phyloP scores from a whole-genome alignment of 2,888 invertebrate genomes.

The Pheosia tremula region DNA sequence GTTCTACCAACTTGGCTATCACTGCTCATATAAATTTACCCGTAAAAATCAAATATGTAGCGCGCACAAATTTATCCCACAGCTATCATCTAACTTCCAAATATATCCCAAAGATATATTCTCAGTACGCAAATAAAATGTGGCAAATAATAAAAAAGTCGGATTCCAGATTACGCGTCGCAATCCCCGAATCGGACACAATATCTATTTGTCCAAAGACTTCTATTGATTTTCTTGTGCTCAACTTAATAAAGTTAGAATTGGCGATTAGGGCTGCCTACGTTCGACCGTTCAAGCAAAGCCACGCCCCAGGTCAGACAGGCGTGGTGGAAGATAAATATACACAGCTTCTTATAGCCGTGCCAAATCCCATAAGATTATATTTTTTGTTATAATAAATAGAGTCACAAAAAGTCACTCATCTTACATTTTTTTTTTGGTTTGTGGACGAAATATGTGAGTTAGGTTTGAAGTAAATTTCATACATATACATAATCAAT shows the following conservation, averaged over 20 bases:
- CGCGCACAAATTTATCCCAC: no score
- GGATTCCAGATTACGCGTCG: constrained; percentile 23
- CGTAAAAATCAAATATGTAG: no score
- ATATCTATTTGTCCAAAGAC: constrained; percentile 36
- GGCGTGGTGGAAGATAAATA: background rate
- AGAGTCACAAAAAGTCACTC: no score
- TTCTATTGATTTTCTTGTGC: constrained; percentile 31
- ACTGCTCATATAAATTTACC: no score
- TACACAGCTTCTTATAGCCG: no score
- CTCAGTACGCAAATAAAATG: constrained; percentile 13
- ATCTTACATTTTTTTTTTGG: no score
- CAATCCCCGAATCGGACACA: constrained; percentile 19
- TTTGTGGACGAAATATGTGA: no score
- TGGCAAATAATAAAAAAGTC: constrained; percentile 19
- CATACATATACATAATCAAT: no score
- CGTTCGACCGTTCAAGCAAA: background rate
- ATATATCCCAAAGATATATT: background rate
- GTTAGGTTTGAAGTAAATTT: no score
- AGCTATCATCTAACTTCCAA: background rate
- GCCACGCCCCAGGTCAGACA: background rate
- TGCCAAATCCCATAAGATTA: no score
- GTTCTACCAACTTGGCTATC: no score
- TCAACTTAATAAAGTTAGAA: constrained; percentile 37
- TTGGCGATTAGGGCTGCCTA: constrained; percentile 4
- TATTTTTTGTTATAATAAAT: no score